Conservation (phyloP, 1,140 invertebrate species). For the Dendroctonus valens region DNA sequence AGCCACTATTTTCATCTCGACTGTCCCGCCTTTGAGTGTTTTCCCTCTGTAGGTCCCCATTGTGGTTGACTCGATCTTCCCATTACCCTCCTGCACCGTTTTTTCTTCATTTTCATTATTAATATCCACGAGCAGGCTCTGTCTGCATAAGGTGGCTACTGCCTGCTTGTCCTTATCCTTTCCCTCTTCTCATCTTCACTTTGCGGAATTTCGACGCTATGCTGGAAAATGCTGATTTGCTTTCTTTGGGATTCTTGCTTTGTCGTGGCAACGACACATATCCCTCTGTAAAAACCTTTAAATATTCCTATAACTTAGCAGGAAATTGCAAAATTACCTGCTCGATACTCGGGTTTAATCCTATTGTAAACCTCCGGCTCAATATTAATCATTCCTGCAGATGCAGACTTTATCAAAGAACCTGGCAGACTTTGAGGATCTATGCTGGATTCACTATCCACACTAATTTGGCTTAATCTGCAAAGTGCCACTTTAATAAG, state of each 20-base stretch:
- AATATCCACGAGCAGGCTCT: conserved; percentile 64
- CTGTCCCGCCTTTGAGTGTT: background rate
- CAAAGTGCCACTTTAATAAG: background rate
- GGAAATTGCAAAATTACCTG: conserved; percentile 9
- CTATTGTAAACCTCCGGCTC: conserved; percentile 59
- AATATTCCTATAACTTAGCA: conserved; percentile 1
- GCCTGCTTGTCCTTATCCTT: conserved; percentile 54
- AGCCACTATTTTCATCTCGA: too few species aligned
- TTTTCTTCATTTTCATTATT: conserved; percentile 5
- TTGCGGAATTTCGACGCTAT: conserved; percentile 65
- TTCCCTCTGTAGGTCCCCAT: conserved; percentile 12
- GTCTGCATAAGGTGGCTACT: conserved; percentile 63
- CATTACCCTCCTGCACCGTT: background rate
- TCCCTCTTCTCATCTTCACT: conserved; percentile 53
- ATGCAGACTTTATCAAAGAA: conserved; percentile 63
- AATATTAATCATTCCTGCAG: conserved; percentile 69
- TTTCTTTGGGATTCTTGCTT: conserved; percentile 46
- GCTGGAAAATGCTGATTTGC: conserved; percentile 58
- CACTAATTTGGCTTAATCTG: conserved; percentile 57
- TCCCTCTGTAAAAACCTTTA: conserved; percentile 36
- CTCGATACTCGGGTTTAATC: conserved; percentile 44
- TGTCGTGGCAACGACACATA: conserved; percentile 50
- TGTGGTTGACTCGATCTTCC: conserved; percentile 1
- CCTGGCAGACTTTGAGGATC: conserved; percentile 44
- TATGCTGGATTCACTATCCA: conserved; percentile 57